phyloP scores from a whole-genome alignment of 2,113 vertebrate species.

The Petromus typicus region DNA sequence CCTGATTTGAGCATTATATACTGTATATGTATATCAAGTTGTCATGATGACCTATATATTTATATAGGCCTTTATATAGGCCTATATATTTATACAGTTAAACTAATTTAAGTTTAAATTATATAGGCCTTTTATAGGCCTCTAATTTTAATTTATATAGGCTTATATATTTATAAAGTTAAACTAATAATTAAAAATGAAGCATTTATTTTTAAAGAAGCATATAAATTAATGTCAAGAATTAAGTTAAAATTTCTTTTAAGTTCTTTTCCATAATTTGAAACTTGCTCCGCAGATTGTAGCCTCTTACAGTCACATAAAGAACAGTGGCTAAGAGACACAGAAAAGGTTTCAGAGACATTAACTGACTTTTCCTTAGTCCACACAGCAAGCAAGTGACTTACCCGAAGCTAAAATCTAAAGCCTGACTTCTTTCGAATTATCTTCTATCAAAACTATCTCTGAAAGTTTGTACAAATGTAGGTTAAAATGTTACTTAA shows the following conservation, averaged over 20 bases:
- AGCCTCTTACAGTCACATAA: not conserved
- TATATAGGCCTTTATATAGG: too few species aligned
- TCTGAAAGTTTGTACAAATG: not conserved
- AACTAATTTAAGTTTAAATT: too few species aligned
- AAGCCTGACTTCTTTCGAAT: slow-evolving; percentile 12
- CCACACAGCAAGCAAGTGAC: not conserved
- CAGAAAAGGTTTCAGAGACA: not conserved
- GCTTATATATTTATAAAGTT: too few species aligned
- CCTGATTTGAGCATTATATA: not conserved
- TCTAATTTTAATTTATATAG: too few species aligned
- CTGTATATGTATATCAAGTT: not conserved
- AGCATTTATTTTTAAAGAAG: not conserved
- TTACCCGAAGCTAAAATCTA: not conserved
- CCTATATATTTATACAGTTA: too few species aligned
- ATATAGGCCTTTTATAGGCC: too few species aligned
- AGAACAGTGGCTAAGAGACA: not conserved
- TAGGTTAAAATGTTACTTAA: slow-evolving; percentile 9
- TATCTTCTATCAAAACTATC: not conserved
- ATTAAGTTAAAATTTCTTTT: slow-evolving; percentile 13
- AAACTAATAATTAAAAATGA: not conserved
- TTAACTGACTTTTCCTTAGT: slow-evolving; percentile 11
- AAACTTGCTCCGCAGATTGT: not conserved
- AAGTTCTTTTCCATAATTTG: not conserved
- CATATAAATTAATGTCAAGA: not conserved
- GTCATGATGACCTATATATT: not conserved